Conservation (phyloP, 2,113 vertebrate species). For the Anser brachyrhynchus region DNA sequence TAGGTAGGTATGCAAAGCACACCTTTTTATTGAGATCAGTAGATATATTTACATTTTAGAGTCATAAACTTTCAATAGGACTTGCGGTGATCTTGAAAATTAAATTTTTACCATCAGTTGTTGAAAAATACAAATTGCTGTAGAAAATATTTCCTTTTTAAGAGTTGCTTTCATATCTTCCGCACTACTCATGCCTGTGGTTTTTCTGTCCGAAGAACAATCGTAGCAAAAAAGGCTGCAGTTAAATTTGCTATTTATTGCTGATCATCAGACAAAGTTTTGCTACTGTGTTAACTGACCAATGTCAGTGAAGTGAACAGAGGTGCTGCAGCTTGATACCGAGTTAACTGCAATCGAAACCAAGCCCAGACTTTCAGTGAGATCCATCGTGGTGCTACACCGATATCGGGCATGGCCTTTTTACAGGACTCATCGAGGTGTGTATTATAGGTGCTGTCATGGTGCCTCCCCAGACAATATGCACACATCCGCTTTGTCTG, state of each 20-base stretch:
- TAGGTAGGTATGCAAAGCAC: background rate
- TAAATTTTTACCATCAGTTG: background rate
- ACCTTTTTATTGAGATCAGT: background rate
- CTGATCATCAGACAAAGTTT: background rate
- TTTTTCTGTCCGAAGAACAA: background rate
- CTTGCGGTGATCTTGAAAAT: background rate
- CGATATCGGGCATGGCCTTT: background rate
- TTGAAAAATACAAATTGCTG: background rate
- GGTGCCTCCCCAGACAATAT: constrained; percentile 25
- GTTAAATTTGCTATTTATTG: background rate
- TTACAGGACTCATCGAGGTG: constrained; percentile 1
- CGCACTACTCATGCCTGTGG: background rate
- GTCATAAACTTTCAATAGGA: background rate
- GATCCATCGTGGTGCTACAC: background rate
- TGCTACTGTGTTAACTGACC: background rate
- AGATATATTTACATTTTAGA: background rate
- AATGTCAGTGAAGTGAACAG: background rate
- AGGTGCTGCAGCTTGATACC: background rate
- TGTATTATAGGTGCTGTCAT: constrained; percentile 4
- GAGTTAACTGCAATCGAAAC: background rate
- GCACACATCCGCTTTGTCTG: constrained; percentile 12
- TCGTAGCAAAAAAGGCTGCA: background rate
- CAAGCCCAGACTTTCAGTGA: background rate
- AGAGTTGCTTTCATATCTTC: background rate
- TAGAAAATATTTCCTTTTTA: background rate